These are phyloP conservation scores for Polietes domitor DNA, from an alignment of 2,888 invertebrate species.

Conservation along the genomic window DNA sequence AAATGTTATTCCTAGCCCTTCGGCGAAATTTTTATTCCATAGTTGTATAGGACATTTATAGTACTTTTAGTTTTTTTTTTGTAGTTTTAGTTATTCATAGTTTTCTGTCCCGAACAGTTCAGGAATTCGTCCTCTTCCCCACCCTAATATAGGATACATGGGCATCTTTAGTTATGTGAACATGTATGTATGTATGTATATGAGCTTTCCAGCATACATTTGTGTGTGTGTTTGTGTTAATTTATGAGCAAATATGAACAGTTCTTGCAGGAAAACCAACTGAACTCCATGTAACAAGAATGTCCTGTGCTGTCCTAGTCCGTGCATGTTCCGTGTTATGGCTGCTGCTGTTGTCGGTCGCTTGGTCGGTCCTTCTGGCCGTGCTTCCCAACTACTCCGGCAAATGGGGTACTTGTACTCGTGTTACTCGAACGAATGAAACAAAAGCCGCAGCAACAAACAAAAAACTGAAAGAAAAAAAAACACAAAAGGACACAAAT, in stretches of 20 bases:
- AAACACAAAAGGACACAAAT: conserved; percentile 27
- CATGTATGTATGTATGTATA: not conserved
- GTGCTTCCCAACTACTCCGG: not conserved
- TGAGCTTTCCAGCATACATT: too few species aligned
- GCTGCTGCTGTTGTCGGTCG: not conserved
- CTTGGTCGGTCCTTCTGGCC: not conserved
- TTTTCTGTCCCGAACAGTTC: too few species aligned
- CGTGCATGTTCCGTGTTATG: not conserved
- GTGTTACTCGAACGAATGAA: not conserved
- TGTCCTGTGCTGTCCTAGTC: not conserved
- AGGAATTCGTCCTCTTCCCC: too few species aligned
- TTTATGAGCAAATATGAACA: conserved; percentile 46
- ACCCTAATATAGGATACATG: not conserved
- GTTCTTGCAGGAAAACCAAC: conserved; percentile 4
- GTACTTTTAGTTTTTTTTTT: too few species aligned
- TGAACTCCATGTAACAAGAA: not conserved
- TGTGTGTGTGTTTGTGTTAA: conserved; percentile 44
- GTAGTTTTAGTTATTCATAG: too few species aligned
- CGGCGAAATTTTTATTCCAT: too few species aligned
- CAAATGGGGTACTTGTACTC: conserved; percentile 18
- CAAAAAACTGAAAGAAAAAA: not conserved
- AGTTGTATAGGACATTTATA: too few species aligned
- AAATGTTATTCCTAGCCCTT: too few species aligned
- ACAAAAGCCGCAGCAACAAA: not conserved
- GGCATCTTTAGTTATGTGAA: not conserved